Evolutionary conservation across 1,140 invertebrate genomes (phyloP).

Genomic region (Physella acuta): DNA sequence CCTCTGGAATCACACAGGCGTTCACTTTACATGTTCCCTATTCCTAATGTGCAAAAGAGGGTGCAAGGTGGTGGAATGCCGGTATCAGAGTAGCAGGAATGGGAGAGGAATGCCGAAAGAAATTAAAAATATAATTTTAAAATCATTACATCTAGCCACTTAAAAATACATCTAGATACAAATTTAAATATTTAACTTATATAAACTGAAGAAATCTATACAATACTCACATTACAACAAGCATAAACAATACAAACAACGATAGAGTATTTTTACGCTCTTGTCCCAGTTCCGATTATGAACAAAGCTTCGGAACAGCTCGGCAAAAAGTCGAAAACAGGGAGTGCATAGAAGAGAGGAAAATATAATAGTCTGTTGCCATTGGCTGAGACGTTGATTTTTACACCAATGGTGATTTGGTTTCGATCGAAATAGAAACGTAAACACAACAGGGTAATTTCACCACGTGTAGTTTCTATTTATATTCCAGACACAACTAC

Average conservation of each 20-base stretch:
- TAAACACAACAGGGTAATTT: neutral
- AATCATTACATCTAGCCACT: too few relatives aligned
- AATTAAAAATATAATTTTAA: too few relatives aligned
- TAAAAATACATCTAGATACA: too few relatives aligned
- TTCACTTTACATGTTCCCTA: too few relatives aligned
- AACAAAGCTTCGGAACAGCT: neutral
- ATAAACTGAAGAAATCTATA: neutral
- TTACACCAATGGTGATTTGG: conserved; percentile 6
- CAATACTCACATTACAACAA: neutral
- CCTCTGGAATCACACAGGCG: too few relatives aligned
- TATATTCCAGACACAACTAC: neutral
- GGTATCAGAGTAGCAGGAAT: too few relatives aligned
- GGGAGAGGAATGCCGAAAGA: too few relatives aligned
- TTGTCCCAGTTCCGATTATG: neutral
- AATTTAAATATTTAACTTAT: neutral
- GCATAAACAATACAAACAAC: neutral
- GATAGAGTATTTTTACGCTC: neutral
- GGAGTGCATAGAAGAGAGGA: conserved; percentile 7
- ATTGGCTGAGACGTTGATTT: neutral
- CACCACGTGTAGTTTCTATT: conserved; percentile 10
- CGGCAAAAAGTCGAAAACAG: too few relatives aligned
- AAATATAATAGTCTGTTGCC: neutral
- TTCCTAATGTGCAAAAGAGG: too few relatives aligned
- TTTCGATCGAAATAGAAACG: neutral
- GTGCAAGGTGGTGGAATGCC: too few relatives aligned